These are phyloP conservation scores for Geotrupes spiniger DNA, from an alignment of 2,888 invertebrate genomes.

Conservation along the genomic window DNA sequence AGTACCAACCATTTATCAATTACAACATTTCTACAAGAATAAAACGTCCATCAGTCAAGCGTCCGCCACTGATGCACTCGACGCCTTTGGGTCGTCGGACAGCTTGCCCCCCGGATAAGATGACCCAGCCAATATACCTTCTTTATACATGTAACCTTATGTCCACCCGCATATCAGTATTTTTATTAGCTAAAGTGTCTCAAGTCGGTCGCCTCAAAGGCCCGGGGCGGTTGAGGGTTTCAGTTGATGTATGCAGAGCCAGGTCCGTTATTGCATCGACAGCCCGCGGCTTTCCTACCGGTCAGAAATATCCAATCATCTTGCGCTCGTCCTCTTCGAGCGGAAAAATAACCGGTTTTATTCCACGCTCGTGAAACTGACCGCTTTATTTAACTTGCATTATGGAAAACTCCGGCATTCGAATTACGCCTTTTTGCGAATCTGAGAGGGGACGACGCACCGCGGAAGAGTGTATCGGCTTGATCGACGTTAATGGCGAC, in stretches of 20 bases:
- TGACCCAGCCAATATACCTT: constrained; percentile 22
- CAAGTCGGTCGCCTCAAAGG: constrained; percentile 36
- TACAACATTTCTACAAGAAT: no score
- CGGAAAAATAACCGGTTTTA: constrained; percentile 49
- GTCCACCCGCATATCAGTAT: constrained; percentile 42
- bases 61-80: no score
- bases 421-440: no score
- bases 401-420: no score
- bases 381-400: not conserved
- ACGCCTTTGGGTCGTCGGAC: not conserved
- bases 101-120: no score
- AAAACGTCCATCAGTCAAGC: no score
- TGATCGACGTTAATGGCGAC: not conserved
- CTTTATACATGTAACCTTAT: constrained; percentile 43
- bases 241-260: constrained; percentile 42
- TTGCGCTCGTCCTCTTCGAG: constrained; percentile 39
- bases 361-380: constrained; percentile 40
- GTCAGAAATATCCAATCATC: constrained; percentile 47
- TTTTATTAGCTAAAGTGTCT: constrained; percentile 41
- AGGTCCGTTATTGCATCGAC: constrained; percentile 44
- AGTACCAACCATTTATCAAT: no score
- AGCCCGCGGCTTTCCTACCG: constrained; percentile 41
- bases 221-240: constrained; percentile 34
- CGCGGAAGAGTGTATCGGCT: no score
- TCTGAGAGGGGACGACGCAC: no score